phyloP scores from a whole-genome alignment of 2,888 invertebrate species.

The Opisthograptis luteolata region DNA sequence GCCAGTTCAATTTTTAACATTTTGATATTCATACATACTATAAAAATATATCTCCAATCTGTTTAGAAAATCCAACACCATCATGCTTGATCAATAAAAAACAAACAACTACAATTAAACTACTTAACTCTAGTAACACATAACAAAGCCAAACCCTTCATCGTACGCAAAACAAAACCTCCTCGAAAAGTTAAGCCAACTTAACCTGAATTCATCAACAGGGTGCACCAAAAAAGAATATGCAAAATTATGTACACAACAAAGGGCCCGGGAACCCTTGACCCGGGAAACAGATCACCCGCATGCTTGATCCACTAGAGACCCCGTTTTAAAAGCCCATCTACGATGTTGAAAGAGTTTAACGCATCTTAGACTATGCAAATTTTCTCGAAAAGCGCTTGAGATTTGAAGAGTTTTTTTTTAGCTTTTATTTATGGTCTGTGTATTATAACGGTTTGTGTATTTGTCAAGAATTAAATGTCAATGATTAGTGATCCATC shows the following conservation, averaged over 20 bases:
- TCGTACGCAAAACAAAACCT: conserved; percentile 33
- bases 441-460: too few species aligned
- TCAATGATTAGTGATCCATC: too few species aligned
- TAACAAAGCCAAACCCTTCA: neutral
- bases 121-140: too few species aligned
- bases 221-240: conserved; percentile 36
- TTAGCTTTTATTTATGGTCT: conserved; percentile 24
- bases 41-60: too few species aligned
- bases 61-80: too few species aligned
- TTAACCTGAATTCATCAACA: conserved; percentile 33
- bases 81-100: too few species aligned
- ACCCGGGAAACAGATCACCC: conserved; percentile 58
- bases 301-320: conserved; percentile 57
- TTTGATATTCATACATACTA: too few species aligned
- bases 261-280: conserved; percentile 44
- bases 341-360: conserved; percentile 39
- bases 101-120: too few species aligned
- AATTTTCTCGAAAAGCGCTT: conserved; percentile 46
- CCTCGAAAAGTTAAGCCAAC: conserved; percentile 29
- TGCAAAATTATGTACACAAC: conserved; percentile 56
- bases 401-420: conserved; percentile 18
- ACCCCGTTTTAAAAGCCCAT: conserved; percentile 25
- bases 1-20: too few species aligned
- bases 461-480: too few species aligned
- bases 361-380: conserved; percentile 60